These are phyloP conservation scores for Epinotia brunnichana DNA, from an alignment of 2,888 invertebrate species.

Conservation along the genomic window DNA sequence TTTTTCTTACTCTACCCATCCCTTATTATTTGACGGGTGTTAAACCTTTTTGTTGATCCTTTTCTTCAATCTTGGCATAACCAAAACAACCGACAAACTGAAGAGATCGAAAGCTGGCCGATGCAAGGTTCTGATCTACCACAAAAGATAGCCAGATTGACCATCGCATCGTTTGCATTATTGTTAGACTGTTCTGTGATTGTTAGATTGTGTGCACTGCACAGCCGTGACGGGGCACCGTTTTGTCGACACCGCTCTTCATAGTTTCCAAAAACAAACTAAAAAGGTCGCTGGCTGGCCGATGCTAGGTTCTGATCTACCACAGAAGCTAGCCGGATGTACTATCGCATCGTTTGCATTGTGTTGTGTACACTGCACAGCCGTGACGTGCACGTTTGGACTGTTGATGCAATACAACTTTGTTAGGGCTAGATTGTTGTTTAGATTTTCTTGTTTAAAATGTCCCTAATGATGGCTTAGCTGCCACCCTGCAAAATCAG, in stretches of 20 bases:
- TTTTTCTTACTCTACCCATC: too few species aligned
- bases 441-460: not conserved
- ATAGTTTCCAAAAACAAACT: not conserved
- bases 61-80: too few species aligned
- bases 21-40: too few species aligned
- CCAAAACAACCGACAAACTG: too few species aligned
- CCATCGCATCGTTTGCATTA: constrained; percentile 51
- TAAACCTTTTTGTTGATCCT: too few species aligned
- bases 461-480: too few species aligned
- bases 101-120: too few species aligned
- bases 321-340: not conserved
- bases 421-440: constrained; percentile 7
- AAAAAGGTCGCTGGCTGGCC: not conserved
- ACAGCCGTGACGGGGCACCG: too few species aligned
- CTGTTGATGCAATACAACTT: constrained; percentile 18
- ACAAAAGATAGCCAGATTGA: constrained; percentile 52
- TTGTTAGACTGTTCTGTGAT: too few species aligned
- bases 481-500: too few species aligned
- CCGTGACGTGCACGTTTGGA: constrained; percentile 7
- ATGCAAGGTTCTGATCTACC: not conserved
- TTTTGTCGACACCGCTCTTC: not conserved
- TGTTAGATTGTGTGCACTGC: not conserved
- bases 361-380: constrained; percentile 31
- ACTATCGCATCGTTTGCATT: not conserved
- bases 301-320: not conserved